Evolutionary conservation across 2,797 vertebrate genomes (phyloP), one percentile per base, ranked within the genome.

Genomic region (Sebastes taczanowskii): DNA sequence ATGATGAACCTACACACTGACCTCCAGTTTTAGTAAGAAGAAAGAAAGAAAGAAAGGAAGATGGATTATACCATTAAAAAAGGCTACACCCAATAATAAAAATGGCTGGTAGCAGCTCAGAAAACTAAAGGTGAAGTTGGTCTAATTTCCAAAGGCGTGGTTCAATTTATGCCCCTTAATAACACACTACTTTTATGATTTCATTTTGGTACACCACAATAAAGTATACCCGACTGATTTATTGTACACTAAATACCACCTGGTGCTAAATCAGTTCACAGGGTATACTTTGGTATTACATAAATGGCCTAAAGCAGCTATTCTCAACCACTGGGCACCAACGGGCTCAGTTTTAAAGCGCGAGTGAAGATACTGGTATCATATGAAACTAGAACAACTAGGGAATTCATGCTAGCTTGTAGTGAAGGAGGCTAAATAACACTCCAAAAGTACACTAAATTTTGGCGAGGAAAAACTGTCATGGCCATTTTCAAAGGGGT

Each of bases 381-480:
- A 42, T 42, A 42, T 42, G 38, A 42, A 42, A 42, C 13, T 42
- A 42, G 38, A 42, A 42, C 38, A 42, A 42, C 38, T 42, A 42
- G 0, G 38, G 38, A 42, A 42, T 42, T 42, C 13, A 16, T 42
- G 0, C 1, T 42, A 42, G 38, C 38, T 42, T 16, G 38, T 14
- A 1, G 13, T 1, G 38, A 42, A 14, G 38, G 13, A 42, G 5
- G 38, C 0, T 1, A 42, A 42, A 42, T 42, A 42, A 42, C 1
- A 2, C 38, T 42, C 38, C 38, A 42, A 14, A 38, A 0, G 0
- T 38, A 38, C 0, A 0, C 35, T 5, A 6, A 38, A 38, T 42
- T 42, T 42, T 42, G 38, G 38, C 13, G 13, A 42, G 38, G 38
- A 42, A 42, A 42, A 42, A 42, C 38, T 0, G 38, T 14, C 38